These are phyloP conservation scores for Mixornis gularis DNA, from an alignment of 2,113 vertebrate species.

Conservation along the genomic window DNA sequence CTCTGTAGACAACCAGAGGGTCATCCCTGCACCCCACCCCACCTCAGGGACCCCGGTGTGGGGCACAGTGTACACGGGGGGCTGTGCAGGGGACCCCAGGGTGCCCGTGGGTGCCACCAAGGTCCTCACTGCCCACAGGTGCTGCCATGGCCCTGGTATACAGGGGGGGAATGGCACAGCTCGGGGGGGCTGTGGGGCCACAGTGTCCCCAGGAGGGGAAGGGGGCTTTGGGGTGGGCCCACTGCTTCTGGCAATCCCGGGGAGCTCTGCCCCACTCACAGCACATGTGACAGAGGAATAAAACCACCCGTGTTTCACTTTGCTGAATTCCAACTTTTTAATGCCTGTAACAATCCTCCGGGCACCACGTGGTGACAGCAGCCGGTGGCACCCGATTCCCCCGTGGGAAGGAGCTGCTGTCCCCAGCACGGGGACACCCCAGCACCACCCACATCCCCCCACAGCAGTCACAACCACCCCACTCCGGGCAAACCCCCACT, in stretches of 20 bases:
- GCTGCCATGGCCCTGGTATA: neutral
- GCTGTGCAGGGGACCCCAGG: neutral
- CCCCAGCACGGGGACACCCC: fast-evolving
- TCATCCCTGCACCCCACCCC: fast-evolving
- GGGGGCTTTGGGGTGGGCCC: neutral
- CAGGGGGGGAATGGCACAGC: fast-evolving
- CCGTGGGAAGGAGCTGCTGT: neutral
- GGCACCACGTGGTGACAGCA: neutral
- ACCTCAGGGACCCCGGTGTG: neutral
- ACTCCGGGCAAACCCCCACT: neutral
- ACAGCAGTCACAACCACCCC: neutral
- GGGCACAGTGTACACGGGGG: neutral
- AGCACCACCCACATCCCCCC: neutral
- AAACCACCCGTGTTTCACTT: fast-evolving
- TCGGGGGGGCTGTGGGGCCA: fast-evolving
- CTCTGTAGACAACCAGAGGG: neutral
- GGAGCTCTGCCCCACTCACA: neutral
- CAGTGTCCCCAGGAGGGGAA: neutral
- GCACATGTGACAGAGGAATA: neutral
- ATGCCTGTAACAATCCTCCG: neutral
- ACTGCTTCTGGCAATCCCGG: fast-evolving
- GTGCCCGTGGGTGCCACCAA: neutral
- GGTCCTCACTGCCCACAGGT: neutral
- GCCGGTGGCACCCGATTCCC: neutral
- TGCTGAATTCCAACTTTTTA: neutral